phyloP scores from a whole-genome alignment of 2,113 vertebrate species.

The Zosterops pallidus region DNA sequence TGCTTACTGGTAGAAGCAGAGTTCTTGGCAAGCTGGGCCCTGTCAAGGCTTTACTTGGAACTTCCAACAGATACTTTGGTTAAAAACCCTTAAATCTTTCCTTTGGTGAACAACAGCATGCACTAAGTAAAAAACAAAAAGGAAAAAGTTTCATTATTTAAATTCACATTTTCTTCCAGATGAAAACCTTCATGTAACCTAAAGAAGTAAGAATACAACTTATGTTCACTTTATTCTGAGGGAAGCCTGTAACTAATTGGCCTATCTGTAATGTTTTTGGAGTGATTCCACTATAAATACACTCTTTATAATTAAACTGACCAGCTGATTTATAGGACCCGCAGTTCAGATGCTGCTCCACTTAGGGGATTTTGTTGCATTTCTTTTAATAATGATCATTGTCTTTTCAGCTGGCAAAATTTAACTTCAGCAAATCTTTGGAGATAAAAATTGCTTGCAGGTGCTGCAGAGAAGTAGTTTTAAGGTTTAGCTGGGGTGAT shows the following conservation, averaged over 20 bases:
- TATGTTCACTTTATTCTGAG: neutral
- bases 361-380: neutral
- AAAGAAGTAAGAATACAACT: slow-evolving; percentile 10
- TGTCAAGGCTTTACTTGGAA: slow-evolving; percentile 45
- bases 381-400: neutral
- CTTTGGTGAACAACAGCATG: neutral
- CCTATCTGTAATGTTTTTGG: slow-evolving; percentile 45
- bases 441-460: slow-evolving; percentile 1
- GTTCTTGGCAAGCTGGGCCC: slow-evolving; percentile 51
- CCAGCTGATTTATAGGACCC: neutral
- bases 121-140: neutral
- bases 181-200: slow-evolving; percentile 15
- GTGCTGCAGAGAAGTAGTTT: neutral
- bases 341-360: neutral
- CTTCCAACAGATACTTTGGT: slow-evolving; percentile 40
- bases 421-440: neutral
- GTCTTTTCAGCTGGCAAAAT: neutral
- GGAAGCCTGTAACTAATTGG: slow-evolving; percentile 26
- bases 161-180: neutral
- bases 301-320: slow-evolving; percentile 55
- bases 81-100: slow-evolving; percentile 54
- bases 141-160: too few relatives aligned
- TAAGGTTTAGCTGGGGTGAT: neutral
- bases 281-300: slow-evolving; percentile 36
- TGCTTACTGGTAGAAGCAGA: slow-evolving; percentile 40